These are phyloP conservation scores for Holothuria scabra DNA, from an alignment of 53 echinoderm and acorn worm genomes.

Conservation along the genomic window DNA sequence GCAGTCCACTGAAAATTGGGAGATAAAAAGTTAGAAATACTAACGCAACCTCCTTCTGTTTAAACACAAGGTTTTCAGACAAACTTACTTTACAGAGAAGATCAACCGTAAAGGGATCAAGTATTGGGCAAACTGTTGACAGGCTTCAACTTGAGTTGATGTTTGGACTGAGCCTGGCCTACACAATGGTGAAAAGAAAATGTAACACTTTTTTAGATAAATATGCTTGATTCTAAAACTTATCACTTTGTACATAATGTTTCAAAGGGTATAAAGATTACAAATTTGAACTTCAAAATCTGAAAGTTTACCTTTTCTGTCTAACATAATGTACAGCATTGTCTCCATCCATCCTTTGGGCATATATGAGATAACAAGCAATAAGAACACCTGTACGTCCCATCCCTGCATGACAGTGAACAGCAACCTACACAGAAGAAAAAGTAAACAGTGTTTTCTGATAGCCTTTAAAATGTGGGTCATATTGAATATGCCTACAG, in stretches of 20 bases:
- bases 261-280: constrained; percentile 79
- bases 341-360: constrained; percentile 90
- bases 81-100: constrained; percentile 85
- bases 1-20: too few relatives aligned
- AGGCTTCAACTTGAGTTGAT: constrained; percentile 87
- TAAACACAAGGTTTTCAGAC: too few relatives aligned
- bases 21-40: too few relatives aligned
- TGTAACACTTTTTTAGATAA: constrained; percentile 75
- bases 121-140: constrained; percentile 93
- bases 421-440: constrained; percentile 69
- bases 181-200: neutral
- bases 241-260: constrained; percentile 77
- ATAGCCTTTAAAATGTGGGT: neutral
- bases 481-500: too few relatives aligned
- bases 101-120: constrained; percentile 88
- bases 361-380: constrained; percentile 93
- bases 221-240: constrained; percentile 91
- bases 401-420: constrained; percentile 97
- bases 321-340: constrained; percentile 90
- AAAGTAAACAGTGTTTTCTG: neutral
- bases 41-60: too few relatives aligned
- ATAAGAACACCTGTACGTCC: constrained; percentile 96
- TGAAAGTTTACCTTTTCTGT: constrained; percentile 72
- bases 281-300: too few relatives aligned
- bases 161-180: constrained; percentile 88